A percentile compares a stretch with the other conserved stretches of the same genome.
Conservation (phyloP, 2,113 vertebrate species). For the Nothoprocta pentlandii region DNA sequence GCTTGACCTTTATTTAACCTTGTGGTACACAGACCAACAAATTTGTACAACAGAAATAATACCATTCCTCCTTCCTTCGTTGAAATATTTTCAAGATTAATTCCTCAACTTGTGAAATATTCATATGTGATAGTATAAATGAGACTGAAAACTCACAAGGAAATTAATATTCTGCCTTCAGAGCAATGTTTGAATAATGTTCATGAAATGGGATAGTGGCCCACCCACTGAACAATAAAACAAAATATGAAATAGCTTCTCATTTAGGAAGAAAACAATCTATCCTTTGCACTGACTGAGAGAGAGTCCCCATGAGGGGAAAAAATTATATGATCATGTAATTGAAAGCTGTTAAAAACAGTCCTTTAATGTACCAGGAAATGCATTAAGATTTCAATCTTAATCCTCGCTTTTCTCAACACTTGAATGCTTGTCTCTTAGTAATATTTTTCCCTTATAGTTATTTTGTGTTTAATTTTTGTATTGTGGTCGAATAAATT, state of each 20-base stretch:
- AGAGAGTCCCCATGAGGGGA: neutral
- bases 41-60: neutral
- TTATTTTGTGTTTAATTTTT: neutral
- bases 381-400: neutral
- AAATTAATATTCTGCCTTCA: neutral
- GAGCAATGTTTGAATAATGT: slow-evolving; percentile 9
- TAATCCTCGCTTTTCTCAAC: neutral
- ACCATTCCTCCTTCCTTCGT: neutral
- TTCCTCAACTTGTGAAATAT: neutral
- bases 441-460: neutral
- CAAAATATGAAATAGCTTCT: slow-evolving; percentile 5
- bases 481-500: neutral
- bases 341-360: slow-evolving; percentile 18
- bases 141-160: neutral
- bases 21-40: neutral
- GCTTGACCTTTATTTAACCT: neutral
- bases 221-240: slow-evolving; percentile 23
- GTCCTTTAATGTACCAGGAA: slow-evolving; percentile 22
- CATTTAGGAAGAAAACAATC: neutral
- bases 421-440: neutral
- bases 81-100: neutral
- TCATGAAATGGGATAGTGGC: neutral
- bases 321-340: neutral
- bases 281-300: neutral
- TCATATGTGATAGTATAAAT: neutral